A percentile compares a stretch with the other conserved stretches of the same genome.
Conservation (phyloP, 64 coral and sea anemone species). For the Cladopsammia gracilis region DNA sequence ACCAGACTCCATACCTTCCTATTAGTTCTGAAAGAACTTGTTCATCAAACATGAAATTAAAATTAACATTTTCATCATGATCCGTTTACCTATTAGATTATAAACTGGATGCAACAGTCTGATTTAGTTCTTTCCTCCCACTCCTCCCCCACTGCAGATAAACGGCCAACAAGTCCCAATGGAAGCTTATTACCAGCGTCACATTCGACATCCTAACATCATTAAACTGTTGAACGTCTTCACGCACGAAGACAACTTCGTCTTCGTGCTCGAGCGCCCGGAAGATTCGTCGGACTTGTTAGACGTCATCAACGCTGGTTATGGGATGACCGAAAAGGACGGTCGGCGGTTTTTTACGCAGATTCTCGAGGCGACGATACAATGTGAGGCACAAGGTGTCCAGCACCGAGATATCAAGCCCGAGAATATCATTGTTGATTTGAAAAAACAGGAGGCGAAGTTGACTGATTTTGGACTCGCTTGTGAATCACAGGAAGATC, state of each 20-base stretch:
- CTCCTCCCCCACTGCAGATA: neutral
- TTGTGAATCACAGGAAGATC: constrained; percentile 3
- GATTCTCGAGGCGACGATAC: constrained; percentile 30
- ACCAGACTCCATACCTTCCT: too few species aligned
- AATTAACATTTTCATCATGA: too few species aligned
- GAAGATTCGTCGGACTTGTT: constrained; percentile 55
- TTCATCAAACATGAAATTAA: too few species aligned
- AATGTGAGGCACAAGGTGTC: constrained; percentile 56
- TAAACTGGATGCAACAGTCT: neutral
- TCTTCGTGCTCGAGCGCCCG: constrained; percentile 62
- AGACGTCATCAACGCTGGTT: constrained; percentile 36
- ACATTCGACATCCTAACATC: constrained; percentile 47
- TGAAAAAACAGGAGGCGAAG: constrained; percentile 40
- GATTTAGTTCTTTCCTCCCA: too few species aligned
- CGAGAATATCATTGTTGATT: constrained; percentile 66
- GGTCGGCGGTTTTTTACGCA: constrained; percentile 35
- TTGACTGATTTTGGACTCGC: constrained; percentile 68
- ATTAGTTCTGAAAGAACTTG: too few species aligned
- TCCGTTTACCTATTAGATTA: too few species aligned
- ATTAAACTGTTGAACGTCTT: constrained; percentile 54
- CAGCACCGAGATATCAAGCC: constrained; percentile 64
- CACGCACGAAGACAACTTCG: constrained; percentile 19
- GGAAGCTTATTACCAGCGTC: constrained; percentile 36
- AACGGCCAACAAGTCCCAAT: constrained; percentile 34
- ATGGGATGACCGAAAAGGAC: constrained; percentile 44